phyloP scores from a whole-genome alignment of 2,797 vertebrate genomes.

The Hydrophis major region DNA sequence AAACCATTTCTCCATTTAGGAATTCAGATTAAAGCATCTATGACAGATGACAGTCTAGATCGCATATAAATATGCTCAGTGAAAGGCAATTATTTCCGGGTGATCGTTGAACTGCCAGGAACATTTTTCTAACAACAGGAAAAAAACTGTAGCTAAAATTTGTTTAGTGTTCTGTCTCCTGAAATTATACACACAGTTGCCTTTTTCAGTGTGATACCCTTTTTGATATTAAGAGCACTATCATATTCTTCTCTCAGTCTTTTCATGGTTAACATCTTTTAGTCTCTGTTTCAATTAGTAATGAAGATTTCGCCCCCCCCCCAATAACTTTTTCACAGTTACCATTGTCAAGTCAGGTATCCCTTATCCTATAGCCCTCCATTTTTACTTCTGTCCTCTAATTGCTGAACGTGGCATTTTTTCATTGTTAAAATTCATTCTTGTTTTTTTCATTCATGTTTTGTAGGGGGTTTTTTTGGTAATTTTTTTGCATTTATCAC shows the following conservation, averaged over 20 bases:
- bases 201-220: not conserved
- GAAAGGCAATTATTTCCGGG: not conserved
- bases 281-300: not conserved
- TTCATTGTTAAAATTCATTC: not conserved
- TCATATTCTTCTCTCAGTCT: not conserved
- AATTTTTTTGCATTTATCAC: not conserved
- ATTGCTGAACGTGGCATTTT: not conserved
- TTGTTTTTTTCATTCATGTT: not conserved
- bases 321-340: not conserved
- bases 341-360: not conserved
- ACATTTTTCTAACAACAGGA: not conserved
- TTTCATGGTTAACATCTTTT: not conserved
- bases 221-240: not conserved
- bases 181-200: not conserved
- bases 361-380: not conserved
- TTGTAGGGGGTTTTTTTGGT: not conserved
- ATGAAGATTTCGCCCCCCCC: not conserved
- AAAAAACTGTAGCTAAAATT: not conserved
- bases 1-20: not conserved
- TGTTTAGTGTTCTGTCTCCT: not conserved
- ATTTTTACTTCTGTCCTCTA: not conserved
- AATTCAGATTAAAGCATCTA: not conserved
- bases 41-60: not conserved
- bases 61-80: not conserved
- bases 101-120: not conserved